Conservation (phyloP, 2,888 invertebrate species). For the Folsomia candida region DNA sequence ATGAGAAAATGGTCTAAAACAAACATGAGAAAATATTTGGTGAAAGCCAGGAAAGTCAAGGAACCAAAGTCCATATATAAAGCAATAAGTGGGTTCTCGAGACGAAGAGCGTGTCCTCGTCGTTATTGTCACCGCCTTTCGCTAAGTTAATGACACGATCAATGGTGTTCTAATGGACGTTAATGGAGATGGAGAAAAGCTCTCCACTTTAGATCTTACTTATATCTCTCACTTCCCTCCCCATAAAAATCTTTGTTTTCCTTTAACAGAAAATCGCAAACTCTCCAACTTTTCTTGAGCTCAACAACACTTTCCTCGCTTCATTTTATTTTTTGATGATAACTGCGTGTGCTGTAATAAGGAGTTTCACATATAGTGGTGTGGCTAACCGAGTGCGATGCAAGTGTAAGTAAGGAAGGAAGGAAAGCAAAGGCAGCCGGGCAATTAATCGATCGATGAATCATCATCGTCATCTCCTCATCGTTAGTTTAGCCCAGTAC, state of each 20-base stretch:
- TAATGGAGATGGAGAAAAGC: slow-evolving; percentile 5
- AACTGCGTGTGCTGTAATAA: not conserved
- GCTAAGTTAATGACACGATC: not conserved
- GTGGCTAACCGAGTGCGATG: not conserved
- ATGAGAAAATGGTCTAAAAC: too few species aligned
- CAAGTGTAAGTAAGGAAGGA: not conserved
- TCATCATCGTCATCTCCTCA: slow-evolving; percentile 29
- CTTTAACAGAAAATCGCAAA: not conserved
- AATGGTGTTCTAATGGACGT: not conserved
- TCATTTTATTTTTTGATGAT: not conserved
- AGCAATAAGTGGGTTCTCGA: too few species aligned
- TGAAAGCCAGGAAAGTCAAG: too few species aligned
- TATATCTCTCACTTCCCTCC: not conserved
- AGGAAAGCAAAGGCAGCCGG: not conserved
- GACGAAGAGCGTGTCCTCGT: not conserved
- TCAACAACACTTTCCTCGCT: too few species aligned
- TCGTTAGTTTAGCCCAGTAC: not conserved
- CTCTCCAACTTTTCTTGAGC: too few species aligned
- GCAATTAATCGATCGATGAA: slow-evolving; percentile 36
- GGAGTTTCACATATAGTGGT: not conserved
- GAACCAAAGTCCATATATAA: too few species aligned
- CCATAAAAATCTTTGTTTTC: slow-evolving; percentile 1
- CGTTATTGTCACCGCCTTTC: not conserved
- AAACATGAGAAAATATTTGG: too few species aligned
- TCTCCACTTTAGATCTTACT: not conserved